Conservation (phyloP, 2,888 invertebrate species). For the Archaeoteleia sp. region DNA sequence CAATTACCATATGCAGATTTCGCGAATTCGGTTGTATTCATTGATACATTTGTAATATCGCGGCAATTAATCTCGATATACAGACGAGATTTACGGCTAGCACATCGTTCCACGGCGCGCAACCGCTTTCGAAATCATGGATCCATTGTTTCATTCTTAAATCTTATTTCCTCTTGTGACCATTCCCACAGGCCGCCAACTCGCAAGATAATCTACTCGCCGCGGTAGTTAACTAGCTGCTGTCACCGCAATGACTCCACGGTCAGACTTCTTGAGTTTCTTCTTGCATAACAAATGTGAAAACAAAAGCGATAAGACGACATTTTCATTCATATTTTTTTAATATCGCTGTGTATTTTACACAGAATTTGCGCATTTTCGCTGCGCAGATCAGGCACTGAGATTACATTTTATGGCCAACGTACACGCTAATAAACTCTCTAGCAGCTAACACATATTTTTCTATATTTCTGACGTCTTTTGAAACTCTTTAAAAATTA, state of each 20-base stretch:
- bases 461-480: too few species aligned
- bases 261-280: constrained; percentile 49
- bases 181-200: constrained; percentile 63
- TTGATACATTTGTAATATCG: constrained; percentile 34
- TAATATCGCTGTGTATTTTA: not conserved
- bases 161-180: constrained; percentile 69
- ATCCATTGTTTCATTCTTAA: constrained; percentile 68
- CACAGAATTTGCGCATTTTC: not conserved
- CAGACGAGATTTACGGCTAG: constrained; percentile 33
- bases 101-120: constrained; percentile 33
- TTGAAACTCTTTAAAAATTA: too few species aligned
- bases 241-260: constrained; percentile 52
- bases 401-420: too few species aligned
- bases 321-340: constrained; percentile 41
- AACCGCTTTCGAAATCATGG: constrained; percentile 63
- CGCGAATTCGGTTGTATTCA: constrained; percentile 13
- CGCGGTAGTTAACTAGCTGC: constrained; percentile 47
- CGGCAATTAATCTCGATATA: constrained; percentile 38
- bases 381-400: too few species aligned
- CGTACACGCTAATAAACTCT: too few species aligned
- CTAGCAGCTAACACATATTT: too few species aligned
- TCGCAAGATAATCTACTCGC: constrained; percentile 48
- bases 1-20: constrained; percentile 1
- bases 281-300: constrained; percentile 44
- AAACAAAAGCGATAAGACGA: constrained; percentile 35